Base-by-base conservation (phyloP, 2,113 vertebrate genomes). In the Sterna hirundo region DNA sequence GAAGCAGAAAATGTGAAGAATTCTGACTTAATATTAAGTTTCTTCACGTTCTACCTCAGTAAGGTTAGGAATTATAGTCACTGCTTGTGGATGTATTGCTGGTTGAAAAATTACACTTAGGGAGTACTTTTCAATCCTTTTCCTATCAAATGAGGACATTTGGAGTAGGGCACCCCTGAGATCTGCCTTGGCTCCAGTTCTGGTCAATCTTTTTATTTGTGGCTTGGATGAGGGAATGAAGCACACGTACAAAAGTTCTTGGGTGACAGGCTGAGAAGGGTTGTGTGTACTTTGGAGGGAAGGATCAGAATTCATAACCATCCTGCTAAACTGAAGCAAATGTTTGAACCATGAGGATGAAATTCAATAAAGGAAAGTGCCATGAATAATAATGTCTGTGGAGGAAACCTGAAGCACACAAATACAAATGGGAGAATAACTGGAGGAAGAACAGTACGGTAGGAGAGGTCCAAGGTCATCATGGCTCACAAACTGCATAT, bases 381-480 rank as follows among this genome's bases (percentile, higher is more conserved):
- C 40, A 21, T 60, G 89, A 95, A 91, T 68, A 82, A 18, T 34
- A 93, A 94, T 84, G 17, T 64, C 55, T 84, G 36, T 5, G n/a
- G 60, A 91, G 55, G 47, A 82, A 94, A 81, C 25, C 76, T 66
- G 60, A 75, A 68, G 47, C 11, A 17, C 60, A 77, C 36, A 66
- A 70, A 86, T 46, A 76, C 40, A 80, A 94, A 61, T 20, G 70
- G 47, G 79, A 94, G 58, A 92, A 52, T 47, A 91, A 60, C 51
- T 68, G 51, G 32, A 87, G 77, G 71, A 89, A 23, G 42, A 88
- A 40, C 54, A 69, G 46, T 10, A 44, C 34, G 60, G 72, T 68
- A 81, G 66, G 79, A 94, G 80, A 93, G 81, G 95, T 95, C 72
- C 65, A 89, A 93, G 94, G 89, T 87, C 86, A 52, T 30, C 38